Conservation (phyloP, 2,797 vertebrate genomes). For the Caiman crocodilus region DNA sequence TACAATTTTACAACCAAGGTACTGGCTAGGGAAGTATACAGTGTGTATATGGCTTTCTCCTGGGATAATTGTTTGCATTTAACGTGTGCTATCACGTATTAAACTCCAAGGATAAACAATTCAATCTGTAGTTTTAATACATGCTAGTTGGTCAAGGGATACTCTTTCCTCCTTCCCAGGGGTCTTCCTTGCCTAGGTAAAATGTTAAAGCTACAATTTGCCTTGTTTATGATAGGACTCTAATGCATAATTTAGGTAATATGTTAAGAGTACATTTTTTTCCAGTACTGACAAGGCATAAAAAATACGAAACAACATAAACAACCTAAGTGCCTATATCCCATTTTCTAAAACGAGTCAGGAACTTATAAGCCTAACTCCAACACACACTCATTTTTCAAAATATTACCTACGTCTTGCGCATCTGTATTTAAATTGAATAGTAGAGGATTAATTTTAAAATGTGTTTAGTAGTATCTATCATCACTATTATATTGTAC, state of each 20-base stretch:
- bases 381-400: background rate
- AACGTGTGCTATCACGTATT: conserved; percentile 8
- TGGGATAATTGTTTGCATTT: conserved; percentile 24
- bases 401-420: background rate
- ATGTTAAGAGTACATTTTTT: background rate
- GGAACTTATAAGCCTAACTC: background rate
- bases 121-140: background rate
- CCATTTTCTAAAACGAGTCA: background rate
- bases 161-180: background rate
- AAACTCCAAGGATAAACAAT: conserved; percentile 3
- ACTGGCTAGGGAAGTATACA: background rate
- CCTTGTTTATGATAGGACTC: background rate
- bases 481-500: background rate
- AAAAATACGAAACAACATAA: background rate
- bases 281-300: background rate
- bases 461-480: background rate
- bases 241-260: background rate
- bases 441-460: background rate
- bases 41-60: background rate
- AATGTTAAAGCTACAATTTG: background rate
- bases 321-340: background rate
- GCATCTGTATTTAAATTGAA: background rate
- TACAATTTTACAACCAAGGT: background rate
- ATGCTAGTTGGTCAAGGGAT: background rate
- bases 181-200: conserved; percentile 9